Base-by-base conservation (phyloP, 2,797 vertebrate genomes). In the Cetoscarus ocellatus region DNA sequence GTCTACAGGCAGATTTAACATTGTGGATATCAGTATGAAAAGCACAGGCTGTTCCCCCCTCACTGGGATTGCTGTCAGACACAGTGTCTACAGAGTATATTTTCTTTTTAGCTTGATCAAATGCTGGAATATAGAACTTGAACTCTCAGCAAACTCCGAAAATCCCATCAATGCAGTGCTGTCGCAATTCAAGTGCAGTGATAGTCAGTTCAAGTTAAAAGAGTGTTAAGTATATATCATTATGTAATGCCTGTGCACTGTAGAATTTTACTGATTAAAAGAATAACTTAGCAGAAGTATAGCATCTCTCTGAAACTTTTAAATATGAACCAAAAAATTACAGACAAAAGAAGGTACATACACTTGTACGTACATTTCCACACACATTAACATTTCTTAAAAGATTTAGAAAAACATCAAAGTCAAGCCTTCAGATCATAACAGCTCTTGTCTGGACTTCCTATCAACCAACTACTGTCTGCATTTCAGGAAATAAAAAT, bases 31-130 rank as follows among this genome's bases (percentile, higher is more conserved):
- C 53, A 69, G 56, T 64, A 82, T 61, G 39, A 71, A 27, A 78
- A 78, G 67, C 63, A 76, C 44, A 73, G 13, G 38, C 56, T 39
- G 50, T 55, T 65, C 66, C 67, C 27, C 27, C 45, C 61, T 77
- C 59, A 5, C 49, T 61, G 70, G 67, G 48, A 73, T 3, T 52
- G 39, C 52, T 63, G 61, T 73, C 59, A 76, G 61, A 67, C 14
- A 19, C 45, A 10, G 50, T 1, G 7, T 73, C 49, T 65, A 61
- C 55, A 68, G 51, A 56, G 50, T 19, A 34, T 39, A 45, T 49
- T 58, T 73, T 35, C 39, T 71, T 27, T 44, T 2, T 14, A 49
- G 7, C 35, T 72, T 71, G 67, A 71, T 85, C 73, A 84, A 75
- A 73, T 77, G 27, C 36, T 67, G 45, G 61, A 79, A 73, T 53